Conservation (phyloP, 2,888 invertebrate genomes). For the Emmelina monodactyla region DNA sequence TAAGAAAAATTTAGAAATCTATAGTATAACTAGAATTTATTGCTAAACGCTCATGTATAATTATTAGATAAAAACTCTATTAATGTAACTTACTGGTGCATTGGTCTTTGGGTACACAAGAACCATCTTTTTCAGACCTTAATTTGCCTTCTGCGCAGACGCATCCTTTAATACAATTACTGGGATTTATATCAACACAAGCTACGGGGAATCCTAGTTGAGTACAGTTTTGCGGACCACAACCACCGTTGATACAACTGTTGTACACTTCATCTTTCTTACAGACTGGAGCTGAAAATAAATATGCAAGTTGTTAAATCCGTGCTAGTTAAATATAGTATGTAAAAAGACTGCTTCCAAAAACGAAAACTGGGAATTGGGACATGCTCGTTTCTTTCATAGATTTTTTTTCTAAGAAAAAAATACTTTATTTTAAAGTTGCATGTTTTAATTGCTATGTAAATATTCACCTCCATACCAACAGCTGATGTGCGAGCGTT, state of each 20-base stretch:
- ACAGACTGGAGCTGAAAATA: background rate
- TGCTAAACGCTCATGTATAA: too few relatives aligned
- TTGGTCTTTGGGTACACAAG: conserved; percentile 19
- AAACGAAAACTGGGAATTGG: too few relatives aligned
- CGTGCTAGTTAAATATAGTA: too few relatives aligned
- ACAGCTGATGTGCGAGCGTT: too few relatives aligned
- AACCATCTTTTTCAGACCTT: conserved; percentile 14
- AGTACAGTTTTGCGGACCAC: conserved; percentile 21
- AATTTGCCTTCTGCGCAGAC: conserved; percentile 18
- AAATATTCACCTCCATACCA: too few relatives aligned
- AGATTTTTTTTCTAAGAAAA: too few relatives aligned
- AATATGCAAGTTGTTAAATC: too few relatives aligned
- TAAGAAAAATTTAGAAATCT: too few relatives aligned
- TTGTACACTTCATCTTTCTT: conserved; percentile 15
- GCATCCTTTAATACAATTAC: conserved; percentile 18
- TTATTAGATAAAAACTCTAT: background rate
- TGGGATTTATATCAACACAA: conserved; percentile 12
- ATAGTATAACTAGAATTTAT: background rate
- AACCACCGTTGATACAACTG: conserved; percentile 18
- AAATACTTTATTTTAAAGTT: too few relatives aligned
- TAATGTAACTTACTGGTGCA: conserved; percentile 19
- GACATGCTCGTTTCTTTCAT: too few relatives aligned
- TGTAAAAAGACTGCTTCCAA: too few relatives aligned
- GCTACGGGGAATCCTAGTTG: conserved; percentile 19
- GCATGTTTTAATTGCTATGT: too few relatives aligned